Conservation (phyloP, 2,113 vertebrate species). For the Etheostoma spectabile region DNA sequence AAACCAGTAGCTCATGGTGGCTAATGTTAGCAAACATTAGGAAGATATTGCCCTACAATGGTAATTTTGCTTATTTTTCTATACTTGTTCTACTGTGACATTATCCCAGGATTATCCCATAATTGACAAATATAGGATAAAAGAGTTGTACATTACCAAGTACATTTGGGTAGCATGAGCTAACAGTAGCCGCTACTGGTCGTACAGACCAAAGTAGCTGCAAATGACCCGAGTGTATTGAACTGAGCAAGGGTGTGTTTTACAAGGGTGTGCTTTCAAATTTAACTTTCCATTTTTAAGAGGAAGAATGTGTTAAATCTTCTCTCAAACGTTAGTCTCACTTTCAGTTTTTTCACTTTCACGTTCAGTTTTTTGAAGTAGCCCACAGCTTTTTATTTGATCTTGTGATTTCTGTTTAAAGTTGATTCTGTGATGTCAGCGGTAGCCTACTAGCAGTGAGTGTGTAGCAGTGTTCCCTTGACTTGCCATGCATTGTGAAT, state of each 20-base stretch:
- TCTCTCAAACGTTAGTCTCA: background rate
- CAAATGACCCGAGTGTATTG: background rate
- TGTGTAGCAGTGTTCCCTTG: background rate
- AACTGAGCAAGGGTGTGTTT: background rate
- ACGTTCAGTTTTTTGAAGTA: background rate
- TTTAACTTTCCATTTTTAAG: background rate
- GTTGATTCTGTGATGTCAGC: background rate
- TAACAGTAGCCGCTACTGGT: background rate
- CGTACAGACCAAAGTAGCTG: background rate
- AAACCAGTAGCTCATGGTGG: background rate
- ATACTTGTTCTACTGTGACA: too few species aligned
- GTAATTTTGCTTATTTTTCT: too few species aligned
- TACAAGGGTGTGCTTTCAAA: too few species aligned
- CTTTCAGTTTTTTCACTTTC: too few species aligned
- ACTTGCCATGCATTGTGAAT: constrained; percentile 38
- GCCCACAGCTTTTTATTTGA: constrained; percentile 9
- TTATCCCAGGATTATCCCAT: too few species aligned
- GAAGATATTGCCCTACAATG: background rate
- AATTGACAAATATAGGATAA: too few species aligned
- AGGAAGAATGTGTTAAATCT: background rate
- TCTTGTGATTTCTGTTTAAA: background rate
- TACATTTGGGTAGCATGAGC: too few species aligned
- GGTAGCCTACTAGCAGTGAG: background rate
- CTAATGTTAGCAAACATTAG: background rate
- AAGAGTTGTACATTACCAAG: too few species aligned